Evolutionary conservation across 2,797 vertebrate species (phyloP).

Genomic region (Gobio occitaniae): DNA sequence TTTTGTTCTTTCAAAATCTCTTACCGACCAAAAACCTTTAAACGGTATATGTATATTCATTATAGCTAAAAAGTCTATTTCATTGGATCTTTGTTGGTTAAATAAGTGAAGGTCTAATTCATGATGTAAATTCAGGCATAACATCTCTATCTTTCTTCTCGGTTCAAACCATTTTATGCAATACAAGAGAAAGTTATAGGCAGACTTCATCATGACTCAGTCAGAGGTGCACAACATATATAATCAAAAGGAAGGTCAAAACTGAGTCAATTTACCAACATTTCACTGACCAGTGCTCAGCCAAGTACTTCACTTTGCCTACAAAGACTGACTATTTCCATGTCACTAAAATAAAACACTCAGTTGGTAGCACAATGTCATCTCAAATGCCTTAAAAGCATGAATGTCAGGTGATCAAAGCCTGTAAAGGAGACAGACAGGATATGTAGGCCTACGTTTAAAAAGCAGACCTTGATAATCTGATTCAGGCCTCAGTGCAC

Average conservation of each 20-base stretch:
- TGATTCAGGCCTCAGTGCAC: neutral
- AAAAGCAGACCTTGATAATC: slow-evolving; percentile 30
- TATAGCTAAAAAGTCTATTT: neutral
- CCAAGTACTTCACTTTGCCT: slow-evolving; percentile 22
- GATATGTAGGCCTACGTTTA: slow-evolving; percentile 22
- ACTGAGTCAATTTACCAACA: neutral
- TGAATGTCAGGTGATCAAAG: slow-evolving; percentile 49
- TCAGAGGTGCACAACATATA: neutral
- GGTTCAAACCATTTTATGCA: neutral
- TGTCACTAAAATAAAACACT: slow-evolving; percentile 32
- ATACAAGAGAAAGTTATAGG: neutral
- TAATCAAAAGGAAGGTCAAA: slow-evolving; percentile 20
- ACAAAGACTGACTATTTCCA: slow-evolving; percentile 14
- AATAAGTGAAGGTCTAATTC: neutral
- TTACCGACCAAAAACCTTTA: neutral
- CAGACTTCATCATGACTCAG: neutral
- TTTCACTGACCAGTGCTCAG: slow-evolving; percentile 4
- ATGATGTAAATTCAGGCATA: too few relatives aligned
- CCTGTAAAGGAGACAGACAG: slow-evolving; percentile 17
- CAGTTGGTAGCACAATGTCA: slow-evolving; percentile 4
- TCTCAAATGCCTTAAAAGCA: slow-evolving; percentile 30
- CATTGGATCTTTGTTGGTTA: neutral
- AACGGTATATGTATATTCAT: neutral
- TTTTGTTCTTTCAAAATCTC: neutral
- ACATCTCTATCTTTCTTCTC: neutral